Base-by-base conservation (phyloP, 2,113 vertebrate species). In the Planiliza haematocheilus region DNA sequence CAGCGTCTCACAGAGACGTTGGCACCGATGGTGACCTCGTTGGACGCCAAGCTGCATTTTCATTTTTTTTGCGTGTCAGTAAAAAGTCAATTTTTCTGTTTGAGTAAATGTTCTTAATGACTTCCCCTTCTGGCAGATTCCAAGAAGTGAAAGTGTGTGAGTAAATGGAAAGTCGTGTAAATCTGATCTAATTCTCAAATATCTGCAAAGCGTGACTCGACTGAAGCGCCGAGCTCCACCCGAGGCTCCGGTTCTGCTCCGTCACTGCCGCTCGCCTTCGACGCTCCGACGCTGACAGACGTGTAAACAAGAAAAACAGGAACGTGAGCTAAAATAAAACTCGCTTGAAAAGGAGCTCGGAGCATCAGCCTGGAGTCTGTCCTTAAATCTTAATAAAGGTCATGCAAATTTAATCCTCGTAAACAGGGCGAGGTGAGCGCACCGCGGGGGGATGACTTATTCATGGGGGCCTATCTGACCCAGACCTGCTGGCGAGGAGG, bases 341-440 rank as follows among this genome's bases (percentile, higher is more conserved):
- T 59, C 43, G 1, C 7, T 17, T 46, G 18, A 10, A 43, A 50
- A 46, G 20, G 43, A 49, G 37, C 24, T 67, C n/a, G 36, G 60
- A 48, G n/a, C 37, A 24, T 4, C 21, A 39, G 48, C 30, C 42
- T 42, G n/a, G 55, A 30, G 63, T 59, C 46, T 0, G 12, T 48
- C 39, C 83, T 89, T 82, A 87, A 85, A 91, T 84, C 80, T 89
- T 86, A 88, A 91, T 87, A 77, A 86, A 89, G 84, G n/a, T 20
- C 77, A 90, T 93, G 73, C 78, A 93, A 90, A 77, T 89, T 91
- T 89, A 78, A 91, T 75, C 12, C 3, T 5, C 8, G 64, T 88
- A 85, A 91, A 89, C 83, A 86, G 57, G 81, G 10, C 52, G 76
- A 82, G 82, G 80, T 77, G 81, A 86, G 83, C 41, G 79, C 68